Conservation (phyloP, 2,888 invertebrate genomes). For the Barypeithes pellucidus region DNA sequence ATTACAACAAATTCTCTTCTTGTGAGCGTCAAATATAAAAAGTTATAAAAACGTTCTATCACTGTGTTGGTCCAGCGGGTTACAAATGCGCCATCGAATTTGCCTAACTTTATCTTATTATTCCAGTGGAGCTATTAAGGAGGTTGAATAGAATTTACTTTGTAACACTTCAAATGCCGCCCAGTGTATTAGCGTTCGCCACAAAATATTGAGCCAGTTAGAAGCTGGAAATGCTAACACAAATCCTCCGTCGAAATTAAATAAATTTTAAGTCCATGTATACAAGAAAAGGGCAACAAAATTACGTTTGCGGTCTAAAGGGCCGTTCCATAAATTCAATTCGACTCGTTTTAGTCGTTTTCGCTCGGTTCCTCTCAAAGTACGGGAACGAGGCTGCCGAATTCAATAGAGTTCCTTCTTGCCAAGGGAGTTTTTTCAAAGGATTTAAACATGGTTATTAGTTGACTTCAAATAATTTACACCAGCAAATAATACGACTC, state of each 20-base stretch:
- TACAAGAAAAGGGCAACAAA: conserved; percentile 44
- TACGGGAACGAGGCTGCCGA: conserved; percentile 19
- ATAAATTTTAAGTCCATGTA: conserved; percentile 43
- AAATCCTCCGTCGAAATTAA: conserved; percentile 39
- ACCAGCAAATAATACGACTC: not conserved
- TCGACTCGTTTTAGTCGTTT: conserved; percentile 40
- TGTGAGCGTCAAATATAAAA: too few species aligned
- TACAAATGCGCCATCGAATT: too few species aligned
- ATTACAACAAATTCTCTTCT: too few species aligned
- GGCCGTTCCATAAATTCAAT: conserved; percentile 40
- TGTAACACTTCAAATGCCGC: not conserved
- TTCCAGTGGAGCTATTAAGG: too few species aligned
- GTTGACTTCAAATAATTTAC: not conserved
- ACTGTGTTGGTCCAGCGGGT: too few species aligned
- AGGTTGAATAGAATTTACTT: not conserved
- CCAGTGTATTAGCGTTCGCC: conserved; percentile 1
- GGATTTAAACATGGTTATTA: conserved; percentile 16
- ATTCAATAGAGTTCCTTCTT: conserved; percentile 20
- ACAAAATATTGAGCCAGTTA: conserved; percentile 27
- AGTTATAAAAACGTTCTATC: too few species aligned
- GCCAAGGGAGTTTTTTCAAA: conserved; percentile 17
- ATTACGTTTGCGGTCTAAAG: conserved; percentile 45
- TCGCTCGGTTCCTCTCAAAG: conserved; percentile 34
- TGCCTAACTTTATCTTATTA: too few species aligned
- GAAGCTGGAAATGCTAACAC: conserved; percentile 36